These are phyloP conservation scores for Coelogynopora nodosa DNA, from an alignment of 2,888 invertebrate genomes.

Conservation along the genomic window DNA sequence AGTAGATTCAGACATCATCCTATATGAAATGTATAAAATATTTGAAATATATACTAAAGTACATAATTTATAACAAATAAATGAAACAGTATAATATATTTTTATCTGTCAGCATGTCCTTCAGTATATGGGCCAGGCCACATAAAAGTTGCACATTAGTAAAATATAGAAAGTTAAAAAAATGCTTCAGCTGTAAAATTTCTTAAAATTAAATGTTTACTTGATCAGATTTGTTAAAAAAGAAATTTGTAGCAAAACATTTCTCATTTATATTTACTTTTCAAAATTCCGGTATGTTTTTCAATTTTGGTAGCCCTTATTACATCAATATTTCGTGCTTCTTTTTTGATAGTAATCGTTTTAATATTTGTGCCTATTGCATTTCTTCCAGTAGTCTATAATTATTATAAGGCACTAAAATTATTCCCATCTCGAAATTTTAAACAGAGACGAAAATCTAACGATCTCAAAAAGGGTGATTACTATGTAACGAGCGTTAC, in stretches of 20 bases:
- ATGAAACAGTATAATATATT: too few species aligned
- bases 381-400: background rate
- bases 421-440: background rate
- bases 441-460: background rate
- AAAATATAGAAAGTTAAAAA: background rate
- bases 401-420: background rate
- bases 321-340: background rate
- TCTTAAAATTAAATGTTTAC: background rate
- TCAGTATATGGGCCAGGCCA: too few species aligned
- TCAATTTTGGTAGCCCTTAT: background rate
- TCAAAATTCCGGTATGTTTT: background rate
- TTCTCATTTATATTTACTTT: background rate
- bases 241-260: background rate
- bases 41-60: too few species aligned
- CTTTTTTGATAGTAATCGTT: background rate
- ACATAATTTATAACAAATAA: too few species aligned
- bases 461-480: background rate
- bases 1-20: too few species aligned
- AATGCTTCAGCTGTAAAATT: background rate
- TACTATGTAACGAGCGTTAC: background rate
- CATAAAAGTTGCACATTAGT: too few species aligned
- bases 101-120: too few species aligned
- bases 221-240: background rate
- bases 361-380: background rate
- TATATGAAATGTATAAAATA: too few species aligned